Percentiles rank a stretch among this genome's conserved stretches.
phyloP scores from a whole-genome alignment of 2,797 vertebrate genomes.

The Echeneis naucrates region DNA sequence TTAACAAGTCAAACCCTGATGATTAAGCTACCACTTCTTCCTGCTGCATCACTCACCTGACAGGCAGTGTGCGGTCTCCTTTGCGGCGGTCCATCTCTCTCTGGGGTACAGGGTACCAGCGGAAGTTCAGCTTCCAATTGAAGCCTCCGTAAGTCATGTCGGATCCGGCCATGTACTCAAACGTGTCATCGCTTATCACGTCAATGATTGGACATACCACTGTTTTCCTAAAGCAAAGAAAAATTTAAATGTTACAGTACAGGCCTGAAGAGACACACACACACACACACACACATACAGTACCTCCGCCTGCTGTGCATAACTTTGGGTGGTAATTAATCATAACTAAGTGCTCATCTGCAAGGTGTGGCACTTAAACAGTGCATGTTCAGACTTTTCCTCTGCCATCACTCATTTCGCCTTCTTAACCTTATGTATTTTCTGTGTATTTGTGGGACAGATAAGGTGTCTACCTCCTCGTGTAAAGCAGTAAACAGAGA shows the following conservation, averaged over 20 bases:
- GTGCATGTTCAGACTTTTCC: constrained; percentile 28
- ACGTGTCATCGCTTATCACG: constrained; percentile 96
- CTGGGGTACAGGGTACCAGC: constrained; percentile 98
- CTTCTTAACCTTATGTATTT: neutral
- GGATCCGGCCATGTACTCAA: constrained; percentile 98
- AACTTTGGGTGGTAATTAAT: constrained; percentile 24
- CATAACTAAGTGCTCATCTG: constrained; percentile 24
- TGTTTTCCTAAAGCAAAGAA: constrained; percentile 65
- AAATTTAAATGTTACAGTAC: constrained; percentile 5
- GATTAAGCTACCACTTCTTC: neutral
- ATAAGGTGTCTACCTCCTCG: constrained; percentile 37
- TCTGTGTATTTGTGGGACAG: constrained; percentile 5
- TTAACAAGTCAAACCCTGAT: neutral
- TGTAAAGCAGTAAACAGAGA: constrained; percentile 51
- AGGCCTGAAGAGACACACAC: neutral
- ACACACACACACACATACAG: no score
- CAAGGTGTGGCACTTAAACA: constrained; percentile 30
- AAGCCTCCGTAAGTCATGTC: constrained; percentile 99
- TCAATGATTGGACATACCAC: constrained; percentile 84
- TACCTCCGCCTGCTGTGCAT: constrained; percentile 6
- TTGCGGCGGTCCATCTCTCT: constrained; percentile 98
- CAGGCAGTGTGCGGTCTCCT: constrained; percentile 95
- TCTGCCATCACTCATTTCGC: constrained; percentile 32
- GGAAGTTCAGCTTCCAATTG: constrained; percentile 99
- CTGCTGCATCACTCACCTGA: constrained; percentile 78